Conservation (phyloP, 2,113 vertebrate genomes). For the Ahaetulla prasina region DNA sequence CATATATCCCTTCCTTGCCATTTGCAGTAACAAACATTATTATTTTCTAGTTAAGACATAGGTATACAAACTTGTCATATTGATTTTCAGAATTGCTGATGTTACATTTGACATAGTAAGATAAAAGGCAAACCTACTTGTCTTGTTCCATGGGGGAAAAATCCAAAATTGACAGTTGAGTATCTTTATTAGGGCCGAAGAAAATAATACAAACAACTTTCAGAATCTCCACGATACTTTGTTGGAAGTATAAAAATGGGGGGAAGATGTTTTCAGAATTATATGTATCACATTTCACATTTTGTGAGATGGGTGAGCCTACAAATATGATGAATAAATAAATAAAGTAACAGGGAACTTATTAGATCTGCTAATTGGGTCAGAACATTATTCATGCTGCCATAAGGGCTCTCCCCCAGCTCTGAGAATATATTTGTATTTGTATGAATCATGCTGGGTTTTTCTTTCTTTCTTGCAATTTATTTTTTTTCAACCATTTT, state of each 20-base stretch:
- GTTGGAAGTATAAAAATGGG: neutral
- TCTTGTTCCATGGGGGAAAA: neutral
- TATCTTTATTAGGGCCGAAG: neutral
- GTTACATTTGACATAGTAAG: constrained; percentile 50
- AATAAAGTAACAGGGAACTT: neutral
- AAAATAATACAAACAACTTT: neutral
- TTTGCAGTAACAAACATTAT: constrained; percentile 58
- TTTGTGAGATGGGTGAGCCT: neutral
- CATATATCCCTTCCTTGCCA: constrained; percentile 27
- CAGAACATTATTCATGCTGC: neutral
- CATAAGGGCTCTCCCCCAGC: neutral
- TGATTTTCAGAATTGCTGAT: constrained; percentile 55
- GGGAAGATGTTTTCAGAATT: neutral
- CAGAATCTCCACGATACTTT: neutral
- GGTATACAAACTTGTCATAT: constrained; percentile 59
- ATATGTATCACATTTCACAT: neutral
- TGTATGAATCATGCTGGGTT: neutral
- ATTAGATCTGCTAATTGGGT: neutral
- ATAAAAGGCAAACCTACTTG: neutral
- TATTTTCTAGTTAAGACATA: constrained; percentile 57
- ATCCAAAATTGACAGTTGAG: neutral
- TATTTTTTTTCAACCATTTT: neutral
- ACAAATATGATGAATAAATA: neutral
- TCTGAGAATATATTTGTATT: neutral
- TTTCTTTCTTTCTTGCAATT: neutral